Base-by-base conservation (phyloP, 2,888 invertebrate species). In the Plagiodera versicolora region DNA sequence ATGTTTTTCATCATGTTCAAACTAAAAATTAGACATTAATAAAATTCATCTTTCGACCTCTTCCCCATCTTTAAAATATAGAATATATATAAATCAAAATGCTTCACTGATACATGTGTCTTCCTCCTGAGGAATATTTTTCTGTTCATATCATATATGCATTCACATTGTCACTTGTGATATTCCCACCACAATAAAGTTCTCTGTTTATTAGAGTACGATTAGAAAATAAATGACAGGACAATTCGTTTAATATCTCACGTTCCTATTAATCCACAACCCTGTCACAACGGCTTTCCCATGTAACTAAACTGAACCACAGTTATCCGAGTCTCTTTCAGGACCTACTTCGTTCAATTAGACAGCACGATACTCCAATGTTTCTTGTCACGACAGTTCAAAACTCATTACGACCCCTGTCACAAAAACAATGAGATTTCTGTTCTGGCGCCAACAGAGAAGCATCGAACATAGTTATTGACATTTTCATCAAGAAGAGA, bases 341-440 rank as follows among this genome's bases (percentile, higher is more conserved):
- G 58, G 47, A 35, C 58, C 56, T 53, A 58, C 62, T 58, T 62
- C 53, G 56, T 52, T 48, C 19, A 55, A 62, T 58, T 56, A 62
- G 47, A 14, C 28, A 19, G 55, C 65, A 65, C 65, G 65, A 65
- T 57, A 32, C 52, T 56, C 48, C 51, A 48, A 47, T 57, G 61
- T 57, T 61, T 57, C 57, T 39, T 58, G 60, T 63, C 63, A 63
- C 60, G 60, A 58, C 57, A 56, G 54, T 39, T 63, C 55, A 56
- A 54, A 61, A 58, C 53, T 63, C 61, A 62, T 64, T 61, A 61
- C 35, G 58, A 56, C 48, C 28, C 50, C 53, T 52, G 64, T 61
- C 56, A 61, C 30, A 53, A 54, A 61, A 61, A 64, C 61, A 59
- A 64, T 63, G 64, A 61, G 56, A 54, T 46, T 56, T 20, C 53